phyloP scores from a whole-genome alignment of 2,888 invertebrate species.

The Epistrophe eligans region DNA sequence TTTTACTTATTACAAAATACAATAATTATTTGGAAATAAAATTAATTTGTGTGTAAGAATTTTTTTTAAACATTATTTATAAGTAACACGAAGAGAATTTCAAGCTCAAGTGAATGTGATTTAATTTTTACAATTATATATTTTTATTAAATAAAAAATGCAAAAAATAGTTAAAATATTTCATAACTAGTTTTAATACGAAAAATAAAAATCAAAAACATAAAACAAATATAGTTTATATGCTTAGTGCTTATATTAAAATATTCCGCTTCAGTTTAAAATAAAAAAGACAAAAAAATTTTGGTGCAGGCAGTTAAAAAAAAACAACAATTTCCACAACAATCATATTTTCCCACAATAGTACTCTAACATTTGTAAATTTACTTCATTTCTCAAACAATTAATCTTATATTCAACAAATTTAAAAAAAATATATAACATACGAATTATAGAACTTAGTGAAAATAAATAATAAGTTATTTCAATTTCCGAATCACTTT shows the following conservation, averaged over 20 bases:
- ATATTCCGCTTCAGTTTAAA: conserved; percentile 33
- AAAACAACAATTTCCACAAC: background rate
- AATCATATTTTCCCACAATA: background rate
- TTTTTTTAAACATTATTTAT: conserved; percentile 39
- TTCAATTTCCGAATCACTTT: conserved; percentile 30
- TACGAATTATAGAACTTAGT: conserved; percentile 12
- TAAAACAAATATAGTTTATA: conserved; percentile 22
- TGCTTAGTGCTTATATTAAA: background rate
- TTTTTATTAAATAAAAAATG: conserved; percentile 55
- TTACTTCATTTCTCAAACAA: conserved; percentile 38
- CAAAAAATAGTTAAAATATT: conserved; percentile 68
- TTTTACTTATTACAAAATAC: conserved; percentile 14
- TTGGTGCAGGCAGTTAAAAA: conserved; percentile 55
- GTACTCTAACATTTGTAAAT: conserved; percentile 51
- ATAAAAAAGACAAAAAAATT: background rate
- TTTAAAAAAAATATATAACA: conserved; percentile 5
- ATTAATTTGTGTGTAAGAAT: conserved; percentile 41
- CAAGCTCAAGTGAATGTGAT: conserved; percentile 76
- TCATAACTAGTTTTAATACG: conserved; percentile 53
- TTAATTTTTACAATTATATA: conserved; percentile 74
- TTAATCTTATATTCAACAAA: conserved; percentile 9
- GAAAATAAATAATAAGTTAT: conserved; percentile 37
- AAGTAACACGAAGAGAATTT: conserved; percentile 76
- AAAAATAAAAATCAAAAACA: conserved; percentile 11
- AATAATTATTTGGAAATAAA: conserved; percentile 33